Evolutionary conservation across 2,888 invertebrate genomes (phyloP).

Genomic region (Drosophila ezoana): DNA sequence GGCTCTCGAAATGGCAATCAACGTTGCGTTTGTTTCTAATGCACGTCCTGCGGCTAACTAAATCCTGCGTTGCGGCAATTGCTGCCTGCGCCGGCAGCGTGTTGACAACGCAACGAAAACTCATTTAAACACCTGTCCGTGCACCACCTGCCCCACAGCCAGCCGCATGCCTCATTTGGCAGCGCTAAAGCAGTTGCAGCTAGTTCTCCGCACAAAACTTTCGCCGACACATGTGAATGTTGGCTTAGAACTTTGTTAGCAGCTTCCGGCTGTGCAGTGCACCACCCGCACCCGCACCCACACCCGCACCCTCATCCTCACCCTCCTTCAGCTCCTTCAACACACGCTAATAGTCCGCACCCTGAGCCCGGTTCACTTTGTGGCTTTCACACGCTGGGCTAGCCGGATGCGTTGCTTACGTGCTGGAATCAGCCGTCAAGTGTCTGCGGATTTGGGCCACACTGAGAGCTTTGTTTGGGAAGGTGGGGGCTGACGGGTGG

Average conservation of each 20-base stretch:
- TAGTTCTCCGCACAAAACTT: constrained; percentile 37
- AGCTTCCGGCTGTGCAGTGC: constrained; percentile 43
- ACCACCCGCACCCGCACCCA: not conserved
- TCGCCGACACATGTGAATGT: constrained; percentile 34
- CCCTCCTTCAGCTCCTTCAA: no score
- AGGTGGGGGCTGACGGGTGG: not conserved
- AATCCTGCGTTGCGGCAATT: constrained; percentile 38
- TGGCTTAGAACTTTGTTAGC: constrained; percentile 66
- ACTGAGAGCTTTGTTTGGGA: constrained; percentile 34
- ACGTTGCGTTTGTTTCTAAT: constrained; percentile 58
- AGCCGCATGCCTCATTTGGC: constrained; percentile 12
- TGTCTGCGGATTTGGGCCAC: constrained; percentile 71
- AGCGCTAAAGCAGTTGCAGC: constrained; percentile 10
- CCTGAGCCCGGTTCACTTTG: constrained; percentile 19
- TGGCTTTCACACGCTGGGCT: constrained; percentile 34
- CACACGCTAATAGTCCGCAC: constrained; percentile 6
- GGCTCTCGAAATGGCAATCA: constrained; percentile 65
- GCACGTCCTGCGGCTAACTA: constrained; percentile 39
- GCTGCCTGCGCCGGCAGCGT: constrained; percentile 1
- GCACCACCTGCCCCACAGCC: not conserved
- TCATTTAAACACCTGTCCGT: constrained; percentile 71
- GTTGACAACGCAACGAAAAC: constrained; percentile 48
- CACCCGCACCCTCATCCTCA: not conserved
- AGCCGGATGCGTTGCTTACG: constrained; percentile 70
- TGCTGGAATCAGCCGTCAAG: constrained; percentile 69